Conservation (phyloP, 2,888 invertebrate species). For the Meteorus cinctellus region DNA sequence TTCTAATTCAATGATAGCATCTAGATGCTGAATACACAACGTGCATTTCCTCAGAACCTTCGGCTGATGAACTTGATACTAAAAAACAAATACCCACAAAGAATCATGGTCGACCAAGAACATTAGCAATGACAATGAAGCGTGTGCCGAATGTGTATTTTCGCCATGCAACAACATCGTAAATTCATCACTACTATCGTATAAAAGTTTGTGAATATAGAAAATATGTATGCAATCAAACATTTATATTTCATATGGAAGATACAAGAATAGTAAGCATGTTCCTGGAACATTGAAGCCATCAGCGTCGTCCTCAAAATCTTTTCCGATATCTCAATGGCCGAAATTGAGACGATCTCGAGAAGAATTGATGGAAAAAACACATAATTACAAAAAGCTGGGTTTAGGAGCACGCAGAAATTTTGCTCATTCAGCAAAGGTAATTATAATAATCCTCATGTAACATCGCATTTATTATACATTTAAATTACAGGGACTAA, state of each 20-base stretch:
- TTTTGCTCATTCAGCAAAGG: neutral
- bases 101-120: neutral
- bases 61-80: neutral
- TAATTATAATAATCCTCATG: neutral
- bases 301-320: neutral
- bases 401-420: neutral
- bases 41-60: neutral
- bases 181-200: neutral
- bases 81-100: neutral
- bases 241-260: neutral
- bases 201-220: neutral
- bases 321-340: neutral
- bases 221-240: neutral
- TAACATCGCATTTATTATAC: too few species aligned
- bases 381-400: neutral
- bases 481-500: too few species aligned
- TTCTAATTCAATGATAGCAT: neutral
- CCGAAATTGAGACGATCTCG: neutral
- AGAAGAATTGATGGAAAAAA: neutral
- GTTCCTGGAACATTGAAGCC: neutral
- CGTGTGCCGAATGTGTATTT: neutral
- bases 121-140: neutral
- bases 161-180: neutral
- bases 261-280: neutral
- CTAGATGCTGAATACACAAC: neutral